These are phyloP conservation scores for Girardinus metallicus DNA, from an alignment of 2,797 vertebrate species.

Conservation along the genomic window DNA sequence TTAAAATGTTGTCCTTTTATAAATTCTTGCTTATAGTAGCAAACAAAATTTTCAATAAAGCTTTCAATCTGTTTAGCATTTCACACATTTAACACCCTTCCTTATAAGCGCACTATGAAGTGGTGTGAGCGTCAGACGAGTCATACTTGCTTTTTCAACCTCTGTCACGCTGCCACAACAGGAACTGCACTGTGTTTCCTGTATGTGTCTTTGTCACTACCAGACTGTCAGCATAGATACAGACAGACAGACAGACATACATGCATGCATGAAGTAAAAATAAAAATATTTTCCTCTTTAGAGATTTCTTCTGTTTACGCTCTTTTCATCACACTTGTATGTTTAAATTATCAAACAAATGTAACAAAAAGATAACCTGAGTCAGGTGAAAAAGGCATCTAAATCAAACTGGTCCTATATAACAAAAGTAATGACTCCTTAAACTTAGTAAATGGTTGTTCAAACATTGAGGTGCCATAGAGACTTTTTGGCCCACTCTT, in stretches of 20 bases:
- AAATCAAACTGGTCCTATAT: not conserved
- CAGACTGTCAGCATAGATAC: not conserved
- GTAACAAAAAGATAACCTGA: not conserved
- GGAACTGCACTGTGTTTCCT: constrained; percentile 28
- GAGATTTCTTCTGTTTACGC: not conserved
- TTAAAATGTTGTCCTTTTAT: not conserved
- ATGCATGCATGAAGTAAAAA: not conserved
- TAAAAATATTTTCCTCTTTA: not conserved
- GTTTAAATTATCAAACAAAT: not conserved
- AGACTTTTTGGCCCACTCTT: not conserved
- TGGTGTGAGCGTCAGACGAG: constrained; percentile 17
- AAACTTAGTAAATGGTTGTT: not conserved
- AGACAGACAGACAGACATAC: not conserved
- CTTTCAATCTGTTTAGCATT: not conserved
- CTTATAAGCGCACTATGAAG: not conserved
- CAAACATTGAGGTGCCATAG: not conserved
- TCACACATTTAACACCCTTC: not conserved
- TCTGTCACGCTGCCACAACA: constrained; percentile 6
- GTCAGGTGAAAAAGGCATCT: not conserved
- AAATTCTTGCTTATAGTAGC: not conserved
- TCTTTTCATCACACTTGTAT: not conserved
- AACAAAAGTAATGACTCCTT: not conserved
- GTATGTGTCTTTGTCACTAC: constrained; percentile 23
- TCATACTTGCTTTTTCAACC: constrained; percentile 38
- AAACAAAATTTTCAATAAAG: not conserved